Base-by-base conservation (phyloP, 2,113 vertebrate species). In the Beaufortia kweichowensis region DNA sequence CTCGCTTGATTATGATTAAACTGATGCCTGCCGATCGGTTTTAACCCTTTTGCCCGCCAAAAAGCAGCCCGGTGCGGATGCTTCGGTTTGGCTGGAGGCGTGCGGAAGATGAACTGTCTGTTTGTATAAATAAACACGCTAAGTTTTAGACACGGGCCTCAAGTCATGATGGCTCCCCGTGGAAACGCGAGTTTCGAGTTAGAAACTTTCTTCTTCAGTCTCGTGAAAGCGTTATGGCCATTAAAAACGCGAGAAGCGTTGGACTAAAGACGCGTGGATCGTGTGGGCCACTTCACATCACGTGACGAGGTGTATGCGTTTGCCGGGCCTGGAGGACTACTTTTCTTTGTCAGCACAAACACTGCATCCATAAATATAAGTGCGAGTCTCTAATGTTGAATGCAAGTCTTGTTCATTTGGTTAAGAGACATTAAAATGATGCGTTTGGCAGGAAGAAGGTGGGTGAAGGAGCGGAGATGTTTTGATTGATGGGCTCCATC, bases 1-100 rank as follows among this genome's bases (percentile, higher is more conserved):
- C 87, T 84, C 81, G 80, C 62, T 79, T 91, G 87, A 92, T 91
- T 90, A 92, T 94, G 94, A 94, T 94, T 94, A 95, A 92, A 94
- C 91, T 89, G 91, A 91, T 87, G 87, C 88, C 90, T 91, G 90
- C 89, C 85, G 24, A 68, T 78, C 70, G 79, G 72, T 76, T 71
- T 93, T 91, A 91, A 86, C 89, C 83, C 88, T 86, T 87, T 85
- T 56, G 70, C 70, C 70, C 70, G 70, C 70, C 70, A 74, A 74
- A 74, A 61, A 61, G 57, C 70, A 48, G 57, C 70, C 26, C 39
- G 17, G 24, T 23, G 57, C 56, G 70, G 57, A 74, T 31, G 57
- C 70, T 28, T 23, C 35, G 17, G 39, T 43, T 31, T 61, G 56
- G 70, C 35, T 48, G 23, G 35, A 61, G 56, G 57, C 57, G 70